These are phyloP conservation scores for Colaptes auratus DNA, from an alignment of 2,113 vertebrate species.

Conservation along the genomic window DNA sequence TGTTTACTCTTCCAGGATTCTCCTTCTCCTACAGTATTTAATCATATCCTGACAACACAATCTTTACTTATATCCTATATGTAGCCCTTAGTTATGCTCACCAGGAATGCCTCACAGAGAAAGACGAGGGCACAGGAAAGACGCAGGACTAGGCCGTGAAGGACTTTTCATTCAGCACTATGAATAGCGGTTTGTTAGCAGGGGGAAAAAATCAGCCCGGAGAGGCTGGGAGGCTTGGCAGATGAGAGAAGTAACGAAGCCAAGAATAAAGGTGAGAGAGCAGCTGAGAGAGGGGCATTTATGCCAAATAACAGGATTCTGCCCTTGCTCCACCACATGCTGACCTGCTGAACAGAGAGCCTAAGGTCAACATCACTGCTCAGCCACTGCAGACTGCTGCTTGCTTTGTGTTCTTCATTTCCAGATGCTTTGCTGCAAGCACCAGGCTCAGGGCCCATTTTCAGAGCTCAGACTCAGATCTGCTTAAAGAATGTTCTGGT, in stretches of 20 bases:
- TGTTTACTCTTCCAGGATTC: not conserved
- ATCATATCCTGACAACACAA: not conserved
- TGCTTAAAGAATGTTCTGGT: not conserved
- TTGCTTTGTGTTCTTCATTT: not conserved
- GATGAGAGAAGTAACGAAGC: not conserved
- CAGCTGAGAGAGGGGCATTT: not conserved
- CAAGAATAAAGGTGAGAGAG: not conserved
- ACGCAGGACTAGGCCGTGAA: not conserved
- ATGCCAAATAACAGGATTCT: not conserved
- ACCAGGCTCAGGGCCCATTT: not conserved
- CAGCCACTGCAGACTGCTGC: not conserved
- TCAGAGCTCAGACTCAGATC: not conserved
- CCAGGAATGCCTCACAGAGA: not conserved
- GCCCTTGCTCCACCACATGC: not conserved
- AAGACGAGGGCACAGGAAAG: not conserved
- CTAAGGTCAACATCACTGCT: not conserved
- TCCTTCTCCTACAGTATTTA: not conserved
- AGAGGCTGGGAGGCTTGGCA: not conserved
- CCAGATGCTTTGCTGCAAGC: not conserved
- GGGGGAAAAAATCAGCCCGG: not conserved
- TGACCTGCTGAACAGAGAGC: not conserved
- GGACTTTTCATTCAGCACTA: not conserved
- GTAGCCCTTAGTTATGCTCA: not conserved
- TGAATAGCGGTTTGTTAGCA: not conserved
- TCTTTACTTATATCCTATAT: not conserved